Conservation (phyloP, 2,113 vertebrate species). For the Ondatra zibethicus region DNA sequence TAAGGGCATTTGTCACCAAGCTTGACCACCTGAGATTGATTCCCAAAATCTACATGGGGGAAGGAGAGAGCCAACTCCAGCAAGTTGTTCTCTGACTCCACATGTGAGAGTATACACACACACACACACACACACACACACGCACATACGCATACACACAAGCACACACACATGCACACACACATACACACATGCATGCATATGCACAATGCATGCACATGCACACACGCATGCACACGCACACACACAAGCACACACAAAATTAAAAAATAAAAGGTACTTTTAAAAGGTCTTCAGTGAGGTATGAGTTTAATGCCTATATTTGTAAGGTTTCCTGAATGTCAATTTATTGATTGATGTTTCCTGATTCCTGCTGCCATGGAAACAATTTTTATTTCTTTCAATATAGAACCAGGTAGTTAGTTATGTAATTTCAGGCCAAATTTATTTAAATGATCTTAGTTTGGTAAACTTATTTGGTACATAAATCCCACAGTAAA, state of each 20-base stretch:
- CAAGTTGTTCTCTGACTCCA: neutral
- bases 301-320: neutral
- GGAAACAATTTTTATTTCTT: constrained; percentile 20
- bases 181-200: neutral
- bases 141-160: neutral
- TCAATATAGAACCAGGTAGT: neutral
- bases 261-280: neutral
- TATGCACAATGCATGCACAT: too few species aligned
- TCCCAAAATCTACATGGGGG: neutral
- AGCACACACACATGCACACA: too few species aligned
- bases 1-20: neutral
- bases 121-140: neutral
- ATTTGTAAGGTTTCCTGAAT: neutral
- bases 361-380: neutral
- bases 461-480: neutral
- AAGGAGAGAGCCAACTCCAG: neutral
- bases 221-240: accelerated
- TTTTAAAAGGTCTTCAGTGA: neutral
- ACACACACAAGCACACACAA: neutral
- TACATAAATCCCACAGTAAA: neutral
- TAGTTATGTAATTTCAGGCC: neutral
- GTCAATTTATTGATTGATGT: neutral
- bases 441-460: constrained; percentile 11
- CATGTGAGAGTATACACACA: neutral
- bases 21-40: neutral